These are phyloP conservation scores for Dynastes grantii DNA, from an alignment of 2,888 invertebrate genomes.

Conservation along the genomic window DNA sequence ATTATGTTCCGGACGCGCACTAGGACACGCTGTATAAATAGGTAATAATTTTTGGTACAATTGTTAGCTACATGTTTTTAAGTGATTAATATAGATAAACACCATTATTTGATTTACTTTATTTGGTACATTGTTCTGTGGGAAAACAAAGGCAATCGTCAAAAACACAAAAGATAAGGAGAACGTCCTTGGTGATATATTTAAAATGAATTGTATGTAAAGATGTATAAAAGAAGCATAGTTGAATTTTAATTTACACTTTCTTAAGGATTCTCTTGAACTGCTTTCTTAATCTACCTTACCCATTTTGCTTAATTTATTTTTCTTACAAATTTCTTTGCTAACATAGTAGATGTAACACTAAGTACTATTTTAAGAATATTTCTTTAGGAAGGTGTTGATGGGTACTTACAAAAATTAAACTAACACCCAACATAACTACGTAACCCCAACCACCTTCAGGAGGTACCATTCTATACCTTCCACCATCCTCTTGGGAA, in stretches of 20 bases:
- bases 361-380: no score
- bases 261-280: neutral
- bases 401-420: constrained; percentile 76
- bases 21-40: neutral
- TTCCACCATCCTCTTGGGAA: no score
- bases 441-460: constrained; percentile 86
- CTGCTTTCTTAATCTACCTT: neutral
- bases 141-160: neutral
- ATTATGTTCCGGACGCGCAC: neutral
- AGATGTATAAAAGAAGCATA: neutral
- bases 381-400: no score
- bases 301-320: neutral
- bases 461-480: constrained; percentile 58
- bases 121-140: no score
- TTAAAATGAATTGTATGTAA: neutral
- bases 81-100: no score
- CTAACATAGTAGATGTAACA: neutral
- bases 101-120: no score
- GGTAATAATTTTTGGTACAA: neutral
- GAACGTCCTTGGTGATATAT: neutral
- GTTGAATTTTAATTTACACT: neutral
- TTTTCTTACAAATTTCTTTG: neutral
- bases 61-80: neutral
- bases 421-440: constrained; percentile 80
- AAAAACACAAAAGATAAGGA: neutral